Percentiles rank a stretch among this genome's conserved stretches.
Evolutionary conservation across 2,797 vertebrate species (phyloP).

Genomic region (Tauraco hartlaubi): DNA sequence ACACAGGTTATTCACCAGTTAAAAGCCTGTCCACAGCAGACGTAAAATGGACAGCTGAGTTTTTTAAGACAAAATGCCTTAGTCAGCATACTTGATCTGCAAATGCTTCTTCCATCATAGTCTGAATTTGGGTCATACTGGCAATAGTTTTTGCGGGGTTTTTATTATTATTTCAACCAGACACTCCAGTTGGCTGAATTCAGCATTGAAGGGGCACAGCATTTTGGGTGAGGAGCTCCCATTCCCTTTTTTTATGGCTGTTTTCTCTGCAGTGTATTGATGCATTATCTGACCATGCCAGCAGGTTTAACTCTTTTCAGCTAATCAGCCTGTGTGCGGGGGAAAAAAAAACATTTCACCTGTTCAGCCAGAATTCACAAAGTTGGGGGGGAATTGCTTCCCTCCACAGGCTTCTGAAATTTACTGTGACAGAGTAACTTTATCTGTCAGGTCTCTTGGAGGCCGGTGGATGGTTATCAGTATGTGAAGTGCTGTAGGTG

Average conservation of each 20-base stretch:
- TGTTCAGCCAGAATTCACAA: background rate
- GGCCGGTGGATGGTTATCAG: background rate
- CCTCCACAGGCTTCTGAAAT: background rate
- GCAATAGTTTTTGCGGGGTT: background rate
- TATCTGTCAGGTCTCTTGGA: background rate
- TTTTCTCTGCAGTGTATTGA: background rate
- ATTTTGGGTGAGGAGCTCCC: background rate
- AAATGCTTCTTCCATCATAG: background rate
- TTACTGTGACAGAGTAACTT: background rate
- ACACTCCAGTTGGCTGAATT: background rate
- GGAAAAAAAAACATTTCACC: background rate
- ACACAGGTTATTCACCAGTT: background rate
- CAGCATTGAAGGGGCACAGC: rapidly evolving
- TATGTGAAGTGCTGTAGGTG: background rate
- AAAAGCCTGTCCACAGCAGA: rapidly evolving
- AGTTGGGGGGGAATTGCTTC: background rate
- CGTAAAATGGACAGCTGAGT: background rate
- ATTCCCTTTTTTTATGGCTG: background rate
- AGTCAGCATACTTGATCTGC: background rate
- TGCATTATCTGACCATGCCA: background rate
- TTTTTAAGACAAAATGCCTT: background rate
- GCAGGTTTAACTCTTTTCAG: background rate
- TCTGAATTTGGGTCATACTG: background rate
- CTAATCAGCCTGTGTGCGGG: background rate
- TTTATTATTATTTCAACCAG: background rate